Evolutionary conservation across 2,888 invertebrate species (phyloP).

Genomic region (Chironomus tentans): DNA sequence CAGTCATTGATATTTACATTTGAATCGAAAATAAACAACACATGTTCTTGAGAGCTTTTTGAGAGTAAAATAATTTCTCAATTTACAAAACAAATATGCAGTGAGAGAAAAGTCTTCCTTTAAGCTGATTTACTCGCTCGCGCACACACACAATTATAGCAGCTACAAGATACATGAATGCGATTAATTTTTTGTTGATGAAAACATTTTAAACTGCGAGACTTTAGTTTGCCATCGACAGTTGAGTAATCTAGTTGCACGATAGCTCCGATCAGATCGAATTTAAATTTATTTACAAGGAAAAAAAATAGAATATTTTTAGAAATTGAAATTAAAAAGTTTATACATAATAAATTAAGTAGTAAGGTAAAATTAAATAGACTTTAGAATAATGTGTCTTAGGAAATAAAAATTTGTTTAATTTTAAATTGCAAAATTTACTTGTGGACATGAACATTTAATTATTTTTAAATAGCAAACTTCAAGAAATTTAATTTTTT

Average conservation of each 20-base stretch:
- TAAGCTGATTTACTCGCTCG: neutral
- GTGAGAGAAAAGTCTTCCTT: neutral
- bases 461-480: too few relatives aligned
- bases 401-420: too few relatives aligned
- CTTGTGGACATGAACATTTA: too few relatives aligned
- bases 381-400: too few relatives aligned
- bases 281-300: neutral
- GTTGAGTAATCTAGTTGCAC: neutral
- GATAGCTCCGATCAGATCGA: neutral
- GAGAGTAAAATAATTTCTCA: neutral
- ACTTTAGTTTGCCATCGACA: slow-evolving; percentile 16
- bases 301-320: neutral
- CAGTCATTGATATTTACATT: neutral
- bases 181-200: too few relatives aligned
- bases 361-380: too few relatives aligned
- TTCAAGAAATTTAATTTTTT: too few relatives aligned
- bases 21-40: neutral
- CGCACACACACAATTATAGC: too few relatives aligned
- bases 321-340: neutral
- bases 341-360: neutral
- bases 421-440: too few relatives aligned
- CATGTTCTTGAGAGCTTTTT: neutral
- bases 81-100: too few relatives aligned
- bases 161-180: too few relatives aligned
- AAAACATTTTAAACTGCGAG: neutral